Percentiles rank a stretch among this genome's conserved stretches.
phyloP scores from a whole-genome alignment of 2,113 vertebrate species.

The Peromyscus leucopus region DNA sequence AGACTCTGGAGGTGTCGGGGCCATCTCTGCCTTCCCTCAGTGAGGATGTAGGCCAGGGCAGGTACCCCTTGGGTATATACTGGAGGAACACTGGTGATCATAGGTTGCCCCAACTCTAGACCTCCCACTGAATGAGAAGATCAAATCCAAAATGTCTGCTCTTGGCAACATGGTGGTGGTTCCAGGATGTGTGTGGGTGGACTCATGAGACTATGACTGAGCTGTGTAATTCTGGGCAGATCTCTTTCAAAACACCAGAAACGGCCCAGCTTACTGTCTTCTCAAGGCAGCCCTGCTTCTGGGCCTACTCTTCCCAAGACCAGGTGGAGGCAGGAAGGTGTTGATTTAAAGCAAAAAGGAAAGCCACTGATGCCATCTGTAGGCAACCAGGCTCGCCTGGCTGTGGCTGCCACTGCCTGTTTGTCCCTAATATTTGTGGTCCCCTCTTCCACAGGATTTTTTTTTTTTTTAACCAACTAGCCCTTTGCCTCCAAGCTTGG shows the following conservation, averaged over 20 bases:
- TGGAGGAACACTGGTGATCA: background rate
- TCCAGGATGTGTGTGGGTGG: fast-evolving
- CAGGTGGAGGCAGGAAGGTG: background rate
- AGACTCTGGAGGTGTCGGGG: background rate
- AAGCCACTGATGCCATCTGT: background rate
- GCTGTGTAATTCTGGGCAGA: background rate
- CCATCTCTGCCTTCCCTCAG: background rate
- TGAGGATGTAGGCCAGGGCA: background rate
- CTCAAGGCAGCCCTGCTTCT: no score
- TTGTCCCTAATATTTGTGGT: background rate
- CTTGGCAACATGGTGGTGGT: background rate
- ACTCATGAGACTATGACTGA: background rate
- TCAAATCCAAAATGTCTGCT: background rate
- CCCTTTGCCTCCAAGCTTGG: background rate
- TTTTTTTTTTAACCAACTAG: background rate
- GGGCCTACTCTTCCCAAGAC: background rate
- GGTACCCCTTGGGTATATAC: background rate
- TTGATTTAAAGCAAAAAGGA: background rate
- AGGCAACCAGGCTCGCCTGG: background rate
- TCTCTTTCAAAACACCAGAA: background rate
- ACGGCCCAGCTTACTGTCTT: background rate
- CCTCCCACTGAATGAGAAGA: background rate
- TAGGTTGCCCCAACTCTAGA: background rate
- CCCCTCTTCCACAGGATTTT: background rate
- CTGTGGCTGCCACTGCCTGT: background rate